Evolutionary conservation across 2,797 vertebrate genomes (phyloP).

Genomic region (Melanotaenia parkinsoni): DNA sequence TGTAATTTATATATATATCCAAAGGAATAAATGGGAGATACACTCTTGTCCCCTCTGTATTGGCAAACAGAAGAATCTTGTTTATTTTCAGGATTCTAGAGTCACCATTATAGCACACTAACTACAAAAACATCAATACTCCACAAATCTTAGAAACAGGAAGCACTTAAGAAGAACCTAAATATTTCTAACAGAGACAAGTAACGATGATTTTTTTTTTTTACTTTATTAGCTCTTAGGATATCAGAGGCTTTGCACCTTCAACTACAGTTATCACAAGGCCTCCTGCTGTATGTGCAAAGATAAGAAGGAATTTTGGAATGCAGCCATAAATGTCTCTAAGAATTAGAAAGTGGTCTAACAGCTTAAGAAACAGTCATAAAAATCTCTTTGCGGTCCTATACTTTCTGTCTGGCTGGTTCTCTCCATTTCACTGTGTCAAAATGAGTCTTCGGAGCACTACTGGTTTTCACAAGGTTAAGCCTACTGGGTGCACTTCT

Average conservation of each 20-base stretch:
- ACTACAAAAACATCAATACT: background rate
- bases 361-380: conserved; percentile 9
- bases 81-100: background rate
- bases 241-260: conserved; percentile 15
- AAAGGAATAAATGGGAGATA: background rate
- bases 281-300: conserved; percentile 1
- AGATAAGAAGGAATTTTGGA: background rate
- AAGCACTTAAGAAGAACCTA: background rate
- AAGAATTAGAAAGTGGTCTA: conserved; percentile 34
- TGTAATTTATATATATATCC: background rate
- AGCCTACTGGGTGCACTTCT: conserved; percentile 44
- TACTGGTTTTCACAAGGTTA: conserved; percentile 63
- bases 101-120: background rate
- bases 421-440: conserved; percentile 29
- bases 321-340: conserved; percentile 17
- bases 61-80: background rate
- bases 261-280: background rate
- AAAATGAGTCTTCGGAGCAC: conserved; percentile 25
- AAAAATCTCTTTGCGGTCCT: conserved; percentile 29
- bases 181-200: background rate
- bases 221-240: conserved; percentile 2
- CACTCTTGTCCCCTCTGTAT: background rate
- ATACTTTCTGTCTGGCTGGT: conserved; percentile 19
- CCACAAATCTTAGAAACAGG: background rate
- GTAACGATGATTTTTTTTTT: background rate